Evolutionary conservation across 2,797 vertebrate species (phyloP).

Genomic region (Columba guinea): DNA sequence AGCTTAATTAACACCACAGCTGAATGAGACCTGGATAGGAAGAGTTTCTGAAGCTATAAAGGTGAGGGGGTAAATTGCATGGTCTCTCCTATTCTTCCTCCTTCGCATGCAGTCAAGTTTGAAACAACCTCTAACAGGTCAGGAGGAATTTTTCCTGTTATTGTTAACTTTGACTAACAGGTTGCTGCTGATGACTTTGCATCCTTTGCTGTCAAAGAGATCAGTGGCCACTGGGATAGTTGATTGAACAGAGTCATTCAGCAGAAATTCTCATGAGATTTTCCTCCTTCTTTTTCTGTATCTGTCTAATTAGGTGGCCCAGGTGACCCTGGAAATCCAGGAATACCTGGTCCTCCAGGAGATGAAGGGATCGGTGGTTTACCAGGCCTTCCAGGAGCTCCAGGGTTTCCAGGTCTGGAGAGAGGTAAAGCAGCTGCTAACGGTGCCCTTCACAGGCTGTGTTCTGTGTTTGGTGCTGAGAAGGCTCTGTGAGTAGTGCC

Average conservation of each 20-base stretch:
- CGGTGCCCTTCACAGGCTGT: neutral
- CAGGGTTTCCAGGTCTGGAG: slow-evolving; percentile 65
- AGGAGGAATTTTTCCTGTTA: neutral
- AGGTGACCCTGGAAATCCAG: slow-evolving; percentile 82
- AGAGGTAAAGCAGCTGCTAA: slow-evolving; percentile 62
- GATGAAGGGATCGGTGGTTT: slow-evolving; percentile 71
- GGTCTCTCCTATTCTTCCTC: neutral
- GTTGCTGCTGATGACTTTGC: neutral
- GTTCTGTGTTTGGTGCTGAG: neutral
- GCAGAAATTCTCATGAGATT: neutral
- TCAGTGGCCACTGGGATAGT: neutral
- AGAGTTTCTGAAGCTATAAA: neutral
- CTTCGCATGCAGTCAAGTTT: neutral
- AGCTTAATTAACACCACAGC: neutral
- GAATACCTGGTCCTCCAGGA: slow-evolving; percentile 79
- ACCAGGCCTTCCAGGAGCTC: slow-evolving; percentile 70
- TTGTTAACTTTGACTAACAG: neutral
- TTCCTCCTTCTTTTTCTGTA: neutral
- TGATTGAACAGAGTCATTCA: neutral
- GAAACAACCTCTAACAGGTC: neutral
- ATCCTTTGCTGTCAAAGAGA: neutral
- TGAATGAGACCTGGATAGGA: neutral
- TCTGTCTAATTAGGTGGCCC: slow-evolving; percentile 74
- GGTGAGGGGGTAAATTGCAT: neutral
- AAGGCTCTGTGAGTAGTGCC: neutral